Percentiles rank a stretch among this genome's conserved stretches.
phyloP scores from a whole-genome alignment of 2,113 vertebrate genomes.

The Garra rufa region DNA sequence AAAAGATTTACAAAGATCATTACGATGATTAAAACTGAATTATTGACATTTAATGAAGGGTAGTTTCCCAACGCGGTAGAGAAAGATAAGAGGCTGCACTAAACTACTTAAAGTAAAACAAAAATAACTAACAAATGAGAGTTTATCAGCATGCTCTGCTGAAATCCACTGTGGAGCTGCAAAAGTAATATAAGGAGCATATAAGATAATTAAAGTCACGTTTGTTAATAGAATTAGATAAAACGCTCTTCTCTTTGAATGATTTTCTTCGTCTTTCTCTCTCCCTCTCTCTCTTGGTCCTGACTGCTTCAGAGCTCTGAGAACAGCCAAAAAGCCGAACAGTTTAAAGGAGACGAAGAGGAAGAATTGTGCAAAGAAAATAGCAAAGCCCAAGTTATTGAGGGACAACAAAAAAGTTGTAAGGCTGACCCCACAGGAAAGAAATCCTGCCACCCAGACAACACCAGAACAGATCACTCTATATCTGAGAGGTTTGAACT shows the following conservation, averaged over 20 bases:
- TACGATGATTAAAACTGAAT: too few species aligned
- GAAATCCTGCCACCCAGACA: slow-evolving; percentile 16
- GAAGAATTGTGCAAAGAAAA: neutral
- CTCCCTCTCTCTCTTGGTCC: slow-evolving; percentile 22
- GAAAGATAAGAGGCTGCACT: slow-evolving; percentile 25
- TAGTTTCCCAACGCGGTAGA: slow-evolving; percentile 13
- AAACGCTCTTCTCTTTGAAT: slow-evolving; percentile 35
- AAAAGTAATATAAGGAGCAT: neutral
- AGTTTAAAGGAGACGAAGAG: slow-evolving; percentile 12
- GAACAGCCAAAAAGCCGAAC: neutral
- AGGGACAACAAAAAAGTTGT: neutral
- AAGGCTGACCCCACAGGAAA: neutral
- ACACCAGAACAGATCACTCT: slow-evolving; percentile 21
- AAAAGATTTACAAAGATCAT: too few species aligned
- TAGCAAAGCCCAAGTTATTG: neutral
- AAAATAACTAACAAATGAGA: neutral
- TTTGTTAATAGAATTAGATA: slow-evolving; percentile 20
- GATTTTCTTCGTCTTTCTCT: neutral
- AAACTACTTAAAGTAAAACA: neutral
- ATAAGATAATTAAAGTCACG: neutral
- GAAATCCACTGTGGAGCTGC: neutral
- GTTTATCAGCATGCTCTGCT: too few species aligned
- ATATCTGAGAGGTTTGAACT: slow-evolving; percentile 1
- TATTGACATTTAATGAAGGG: neutral
- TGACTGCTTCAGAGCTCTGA: slow-evolving; percentile 17